Evolutionary conservation across 1,140 invertebrate species (phyloP).

Genomic region (Anadara kagoshimensis): DNA sequence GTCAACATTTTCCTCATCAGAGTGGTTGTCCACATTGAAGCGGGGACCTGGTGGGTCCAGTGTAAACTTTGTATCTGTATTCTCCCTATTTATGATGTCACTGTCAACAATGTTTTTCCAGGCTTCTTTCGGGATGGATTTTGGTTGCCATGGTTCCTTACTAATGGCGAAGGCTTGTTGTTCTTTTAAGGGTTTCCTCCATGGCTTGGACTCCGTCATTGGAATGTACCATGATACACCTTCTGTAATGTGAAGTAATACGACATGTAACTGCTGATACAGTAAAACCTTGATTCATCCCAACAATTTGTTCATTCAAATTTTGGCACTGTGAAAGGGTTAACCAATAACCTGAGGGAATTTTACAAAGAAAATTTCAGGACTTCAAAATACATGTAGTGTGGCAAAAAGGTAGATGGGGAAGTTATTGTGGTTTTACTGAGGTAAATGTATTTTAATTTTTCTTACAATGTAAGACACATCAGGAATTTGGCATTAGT

Average conservation of each 20-base stretch:
- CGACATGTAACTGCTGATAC: not conserved
- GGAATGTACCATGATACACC: constrained; percentile 61
- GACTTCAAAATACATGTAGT: too few relatives aligned
- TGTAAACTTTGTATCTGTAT: constrained; percentile 46
- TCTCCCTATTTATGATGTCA: constrained; percentile 45
- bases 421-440: too few relatives aligned
- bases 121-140: constrained; percentile 30
- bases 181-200: constrained; percentile 60
- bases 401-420: too few relatives aligned
- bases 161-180: constrained; percentile 48
- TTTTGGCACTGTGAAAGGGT: too few relatives aligned
- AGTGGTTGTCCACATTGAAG: constrained; percentile 28
- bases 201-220: constrained; percentile 50
- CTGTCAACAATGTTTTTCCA: constrained; percentile 48
- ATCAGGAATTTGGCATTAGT: too few relatives aligned
- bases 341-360: too few relatives aligned
- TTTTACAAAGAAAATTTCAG: too few relatives aligned
- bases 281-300: too few relatives aligned
- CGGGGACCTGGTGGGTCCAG: constrained; percentile 49
- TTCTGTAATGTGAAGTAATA: constrained; percentile 5
- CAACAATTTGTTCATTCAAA: too few relatives aligned
- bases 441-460: too few relatives aligned
- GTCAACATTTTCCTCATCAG: constrained; percentile 44
- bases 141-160: constrained; percentile 50
- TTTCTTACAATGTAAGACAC: too few relatives aligned